Evolutionary conservation across 2,113 vertebrate genomes (phyloP).

Genomic region (Myiozetetes cayanensis): DNA sequence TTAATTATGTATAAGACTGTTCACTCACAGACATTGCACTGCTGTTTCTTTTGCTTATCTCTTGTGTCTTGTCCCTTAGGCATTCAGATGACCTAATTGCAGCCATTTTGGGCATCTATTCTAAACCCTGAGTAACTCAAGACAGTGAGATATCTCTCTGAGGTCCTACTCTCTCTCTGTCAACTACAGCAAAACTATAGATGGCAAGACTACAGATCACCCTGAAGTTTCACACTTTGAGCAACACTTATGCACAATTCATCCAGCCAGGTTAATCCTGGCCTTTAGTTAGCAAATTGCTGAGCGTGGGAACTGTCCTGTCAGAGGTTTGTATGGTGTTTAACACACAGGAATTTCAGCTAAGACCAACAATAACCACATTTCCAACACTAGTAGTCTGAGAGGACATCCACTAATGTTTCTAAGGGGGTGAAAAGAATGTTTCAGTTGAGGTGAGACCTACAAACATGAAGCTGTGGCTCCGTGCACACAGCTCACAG

Average conservation of each 20-base stretch:
- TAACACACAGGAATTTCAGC: not conserved
- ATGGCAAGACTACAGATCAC: not conserved
- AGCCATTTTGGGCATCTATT: not conserved
- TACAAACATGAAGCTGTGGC: not conserved
- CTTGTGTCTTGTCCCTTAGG: not conserved
- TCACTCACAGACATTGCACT: not conserved
- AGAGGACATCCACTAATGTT: not conserved
- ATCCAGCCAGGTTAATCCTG: not conserved
- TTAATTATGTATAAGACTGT: not conserved
- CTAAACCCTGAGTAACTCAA: not conserved
- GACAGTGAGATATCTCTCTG: not conserved
- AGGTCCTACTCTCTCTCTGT: not conserved
- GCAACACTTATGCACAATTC: not conserved
- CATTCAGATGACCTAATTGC: not conserved
- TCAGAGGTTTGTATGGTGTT: not conserved
- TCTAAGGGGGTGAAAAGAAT: not conserved
- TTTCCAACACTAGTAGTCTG: not conserved
- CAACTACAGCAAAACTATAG: not conserved
- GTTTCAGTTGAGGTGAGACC: not conserved
- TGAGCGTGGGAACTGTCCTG: not conserved
- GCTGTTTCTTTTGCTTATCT: not conserved
- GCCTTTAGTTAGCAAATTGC: not conserved
- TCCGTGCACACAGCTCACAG: fast-evolving
- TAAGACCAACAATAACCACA: not conserved
- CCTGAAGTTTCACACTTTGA: not conserved